phyloP scores from a whole-genome alignment of 2,888 invertebrate species.

The Metopia argyrocephala region DNA sequence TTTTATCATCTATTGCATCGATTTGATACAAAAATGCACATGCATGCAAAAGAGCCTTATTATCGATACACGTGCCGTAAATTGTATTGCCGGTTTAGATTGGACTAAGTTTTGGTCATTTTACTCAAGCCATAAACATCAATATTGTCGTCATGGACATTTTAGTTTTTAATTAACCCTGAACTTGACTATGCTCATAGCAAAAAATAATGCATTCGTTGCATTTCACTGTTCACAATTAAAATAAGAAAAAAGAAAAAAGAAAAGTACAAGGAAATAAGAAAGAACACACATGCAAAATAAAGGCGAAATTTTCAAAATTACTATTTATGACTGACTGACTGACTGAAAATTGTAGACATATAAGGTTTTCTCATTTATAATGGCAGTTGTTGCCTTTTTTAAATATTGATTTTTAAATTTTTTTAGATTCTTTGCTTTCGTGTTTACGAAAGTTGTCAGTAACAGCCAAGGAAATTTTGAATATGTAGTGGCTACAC shows the following conservation, averaged over 20 bases:
- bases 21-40: no score
- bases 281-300: background rate
- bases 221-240: constrained; percentile 38
- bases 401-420: background rate
- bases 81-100: background rate
- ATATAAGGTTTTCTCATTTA: no score
- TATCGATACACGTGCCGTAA: constrained; percentile 55
- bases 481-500: background rate
- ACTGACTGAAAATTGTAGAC: no score
- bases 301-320: background rate
- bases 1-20: no score
- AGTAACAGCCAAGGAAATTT: background rate
- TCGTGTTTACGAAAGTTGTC: background rate
- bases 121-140: background rate
- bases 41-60: constrained; percentile 3
- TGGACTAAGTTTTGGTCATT: constrained; percentile 38
- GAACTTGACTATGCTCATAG: constrained; percentile 57
- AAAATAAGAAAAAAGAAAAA: background rate
- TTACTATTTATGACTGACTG: background rate
- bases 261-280: background rate
- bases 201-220: background rate
- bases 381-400: background rate
- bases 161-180: constrained; percentile 58
- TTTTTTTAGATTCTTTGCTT: background rate
- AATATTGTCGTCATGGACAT: constrained; percentile 4